Evolutionary conservation across 2,113 vertebrate genomes (phyloP).

Genomic region (Mungos mungo): DNA sequence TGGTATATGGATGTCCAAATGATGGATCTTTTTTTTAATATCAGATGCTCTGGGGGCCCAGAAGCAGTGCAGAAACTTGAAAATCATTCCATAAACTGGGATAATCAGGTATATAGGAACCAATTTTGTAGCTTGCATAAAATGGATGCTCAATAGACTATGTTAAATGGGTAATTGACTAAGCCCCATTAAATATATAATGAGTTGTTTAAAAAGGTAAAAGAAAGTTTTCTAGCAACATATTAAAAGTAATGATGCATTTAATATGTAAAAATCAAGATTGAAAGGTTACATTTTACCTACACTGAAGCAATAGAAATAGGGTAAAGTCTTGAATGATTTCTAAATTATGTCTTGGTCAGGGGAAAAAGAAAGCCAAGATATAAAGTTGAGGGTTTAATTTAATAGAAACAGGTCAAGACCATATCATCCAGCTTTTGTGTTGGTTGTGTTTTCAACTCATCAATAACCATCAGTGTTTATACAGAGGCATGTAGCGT

Average conservation of each 20-base stretch:
- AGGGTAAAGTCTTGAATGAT: not conserved
- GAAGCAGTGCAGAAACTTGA: not conserved
- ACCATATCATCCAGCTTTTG: not conserved
- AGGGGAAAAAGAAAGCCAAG: not conserved
- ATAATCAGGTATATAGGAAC: not conserved
- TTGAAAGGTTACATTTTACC: not conserved
- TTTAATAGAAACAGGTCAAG: slow-evolving; percentile 12
- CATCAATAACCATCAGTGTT: not conserved
- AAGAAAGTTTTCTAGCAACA: not conserved
- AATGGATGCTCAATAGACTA: not conserved
- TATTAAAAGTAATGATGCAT: not conserved
- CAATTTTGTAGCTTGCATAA: not conserved
- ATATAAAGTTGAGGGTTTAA: slow-evolving; percentile 22
- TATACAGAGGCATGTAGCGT: not conserved
- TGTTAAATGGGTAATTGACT: not conserved
- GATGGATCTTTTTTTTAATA: not conserved
- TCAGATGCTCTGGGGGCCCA: not conserved
- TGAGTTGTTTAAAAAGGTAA: not conserved
- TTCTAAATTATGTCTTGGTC: not conserved
- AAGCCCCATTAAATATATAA: not conserved
- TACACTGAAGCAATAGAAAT: slow-evolving; percentile 12
- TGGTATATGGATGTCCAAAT: not conserved
- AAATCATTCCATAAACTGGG: not conserved
- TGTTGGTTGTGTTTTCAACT: not conserved
- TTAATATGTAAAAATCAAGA: not conserved